These are phyloP conservation scores for Eudasyphora cyanicolor DNA, from an alignment of 2,888 invertebrate genomes.

Conservation along the genomic window DNA sequence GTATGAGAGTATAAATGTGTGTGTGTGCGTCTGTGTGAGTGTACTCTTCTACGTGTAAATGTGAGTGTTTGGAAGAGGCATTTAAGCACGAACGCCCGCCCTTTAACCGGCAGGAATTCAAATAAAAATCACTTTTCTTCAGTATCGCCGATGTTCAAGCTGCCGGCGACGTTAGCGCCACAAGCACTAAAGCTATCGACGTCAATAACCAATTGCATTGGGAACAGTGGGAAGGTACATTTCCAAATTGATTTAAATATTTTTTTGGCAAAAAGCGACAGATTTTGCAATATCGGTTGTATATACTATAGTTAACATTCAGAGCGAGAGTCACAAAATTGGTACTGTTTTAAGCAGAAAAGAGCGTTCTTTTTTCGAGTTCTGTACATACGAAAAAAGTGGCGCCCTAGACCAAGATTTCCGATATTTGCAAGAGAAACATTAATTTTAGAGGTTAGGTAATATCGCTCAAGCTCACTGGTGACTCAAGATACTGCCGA, in stretches of 20 bases:
- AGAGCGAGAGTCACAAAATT: too few relatives aligned
- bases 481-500: too few relatives aligned
- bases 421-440: too few relatives aligned
- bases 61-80: conserved; percentile 49
- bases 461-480: too few relatives aligned
- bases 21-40: conserved; percentile 12
- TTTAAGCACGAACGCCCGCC: conserved; percentile 59
- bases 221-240: neutral
- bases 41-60: conserved; percentile 1
- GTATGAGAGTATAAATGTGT: too few relatives aligned
- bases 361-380: too few relatives aligned
- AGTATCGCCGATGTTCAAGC: neutral
- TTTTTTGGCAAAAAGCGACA: neutral
- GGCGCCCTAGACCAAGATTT: too few relatives aligned
- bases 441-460: too few relatives aligned
- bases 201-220: conserved; percentile 39
- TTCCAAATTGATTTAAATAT: too few relatives aligned
- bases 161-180: conserved; percentile 20
- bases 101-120: conserved; percentile 53
- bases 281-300: neutral
- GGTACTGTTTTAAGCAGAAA: too few relatives aligned
- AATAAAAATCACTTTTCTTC: conserved; percentile 61
- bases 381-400: too few relatives aligned
- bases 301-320: too few relatives aligned
- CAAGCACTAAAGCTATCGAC: neutral